phyloP scores from a whole-genome alignment of 2,888 invertebrate species.

The Myathropa florea region DNA sequence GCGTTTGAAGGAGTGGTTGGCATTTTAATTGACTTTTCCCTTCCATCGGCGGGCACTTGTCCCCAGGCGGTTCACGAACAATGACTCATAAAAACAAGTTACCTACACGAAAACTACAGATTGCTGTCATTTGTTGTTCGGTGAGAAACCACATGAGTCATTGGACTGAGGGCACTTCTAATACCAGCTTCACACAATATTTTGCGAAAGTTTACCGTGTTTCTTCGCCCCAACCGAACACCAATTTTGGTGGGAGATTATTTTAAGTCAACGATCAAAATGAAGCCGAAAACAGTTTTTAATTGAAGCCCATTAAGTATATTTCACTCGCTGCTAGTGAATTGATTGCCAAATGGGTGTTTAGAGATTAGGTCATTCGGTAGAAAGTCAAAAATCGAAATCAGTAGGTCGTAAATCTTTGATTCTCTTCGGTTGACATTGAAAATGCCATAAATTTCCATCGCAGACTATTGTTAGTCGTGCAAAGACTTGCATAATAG shows the following conservation, averaged over 20 bases:
- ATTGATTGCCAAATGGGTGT: not conserved
- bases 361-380: not conserved
- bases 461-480: not conserved
- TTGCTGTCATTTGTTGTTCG: not conserved
- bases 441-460: slow-evolving; percentile 28
- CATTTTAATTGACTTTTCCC: slow-evolving; percentile 19
- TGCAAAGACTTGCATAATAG: not conserved
- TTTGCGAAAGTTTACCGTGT: not conserved
- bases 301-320: not conserved
- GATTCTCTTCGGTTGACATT: slow-evolving; percentile 19
- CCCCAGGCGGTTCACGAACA: slow-evolving; percentile 31
- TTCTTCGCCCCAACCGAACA: not conserved
- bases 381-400: slow-evolving; percentile 1
- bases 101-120: slow-evolving; percentile 4
- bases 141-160: slow-evolving; percentile 22
- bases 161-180: not conserved
- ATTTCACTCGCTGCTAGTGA: not conserved
- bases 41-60: slow-evolving; percentile 3
- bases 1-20: slow-evolving; percentile 14
- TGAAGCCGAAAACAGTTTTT: not conserved
- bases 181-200: not conserved
- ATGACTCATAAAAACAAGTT: slow-evolving; percentile 27
- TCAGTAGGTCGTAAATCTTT: slow-evolving; percentile 7
- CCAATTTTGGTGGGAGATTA: not conserved
- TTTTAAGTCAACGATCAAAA: not conserved